A percentile compares a stretch with the other conserved stretches of the same genome.
Evolutionary conservation across 2,113 vertebrate species (phyloP).

Genomic region (Oncorhynchus gorbuscha): DNA sequence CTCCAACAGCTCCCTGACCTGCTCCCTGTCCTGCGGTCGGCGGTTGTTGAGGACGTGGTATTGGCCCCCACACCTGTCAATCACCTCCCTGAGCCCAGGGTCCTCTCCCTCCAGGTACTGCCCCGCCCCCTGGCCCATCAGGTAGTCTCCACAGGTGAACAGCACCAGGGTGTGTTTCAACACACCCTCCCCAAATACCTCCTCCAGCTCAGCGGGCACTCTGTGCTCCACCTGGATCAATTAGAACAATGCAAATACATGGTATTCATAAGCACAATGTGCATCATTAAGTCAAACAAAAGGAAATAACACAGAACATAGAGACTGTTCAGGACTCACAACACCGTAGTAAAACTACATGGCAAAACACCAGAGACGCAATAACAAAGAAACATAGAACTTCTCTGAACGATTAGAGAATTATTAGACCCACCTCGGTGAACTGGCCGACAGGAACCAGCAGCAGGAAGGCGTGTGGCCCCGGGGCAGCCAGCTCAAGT

Average conservation of each 20-base stretch:
- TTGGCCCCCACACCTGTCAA: slow-evolving; percentile 62
- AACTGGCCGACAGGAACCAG: slow-evolving; percentile 74
- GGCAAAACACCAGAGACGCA: background rate
- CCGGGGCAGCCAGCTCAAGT: slow-evolving; percentile 49
- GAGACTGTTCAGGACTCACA: background rate
- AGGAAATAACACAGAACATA: background rate
- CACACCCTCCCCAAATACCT: slow-evolving; percentile 61
- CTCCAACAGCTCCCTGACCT: slow-evolving; percentile 65
- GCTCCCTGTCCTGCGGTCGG: slow-evolving; percentile 53
- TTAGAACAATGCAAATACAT: background rate
- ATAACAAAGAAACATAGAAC: background rate
- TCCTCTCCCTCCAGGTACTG: slow-evolving; percentile 62
- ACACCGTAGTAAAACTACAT: background rate
- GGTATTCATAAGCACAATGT: background rate
- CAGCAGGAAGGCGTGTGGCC: slow-evolving; percentile 69
- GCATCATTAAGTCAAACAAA: background rate
- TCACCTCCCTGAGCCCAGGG: slow-evolving; percentile 63
- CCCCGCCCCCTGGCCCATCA: slow-evolving; percentile 57
- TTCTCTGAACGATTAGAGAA: background rate
- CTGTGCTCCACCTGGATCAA: slow-evolving; percentile 59
- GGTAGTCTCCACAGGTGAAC: slow-evolving; percentile 78
- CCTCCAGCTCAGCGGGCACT: slow-evolving; percentile 63
- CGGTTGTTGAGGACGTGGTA: slow-evolving; percentile 76
- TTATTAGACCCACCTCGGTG: slow-evolving; percentile 62
- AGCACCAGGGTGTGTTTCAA: slow-evolving; percentile 70